Base-by-base conservation (phyloP, 2,888 invertebrate species). In the Globia sparganii region DNA sequence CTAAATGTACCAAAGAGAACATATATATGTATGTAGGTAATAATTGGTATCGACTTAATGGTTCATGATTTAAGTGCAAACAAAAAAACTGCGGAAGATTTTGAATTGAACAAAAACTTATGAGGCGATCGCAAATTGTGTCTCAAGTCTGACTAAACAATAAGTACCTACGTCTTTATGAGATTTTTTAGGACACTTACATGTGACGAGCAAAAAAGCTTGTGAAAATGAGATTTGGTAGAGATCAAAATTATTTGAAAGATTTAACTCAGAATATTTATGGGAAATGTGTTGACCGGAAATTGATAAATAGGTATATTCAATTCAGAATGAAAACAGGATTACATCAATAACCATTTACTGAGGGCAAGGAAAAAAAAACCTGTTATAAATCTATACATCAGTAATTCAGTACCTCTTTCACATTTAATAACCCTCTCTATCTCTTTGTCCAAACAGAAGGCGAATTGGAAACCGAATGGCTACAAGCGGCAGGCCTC, bases 391-490 rank as follows among this genome's bases (percentile, higher is more conserved):
- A 21, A 59, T 56, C 25, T 11, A 1, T n/a, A 61, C 18, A 28
- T 58, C 58, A 58, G 58, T 59, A 59, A 59, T 31, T 31, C 18
- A 61, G 21, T 34, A 61, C 13, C 11, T 11, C 2, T 34, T 13
- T 13, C 56, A 53, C 28, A 8, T 9, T 15, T 40, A 66, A 21
- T 66, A 72, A 69, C 21, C 1, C 0, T 25, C 13, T 53, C 59
- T 31, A 77, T 88, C 37, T 89, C 83, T 88, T 91, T 91, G 87
- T 89, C 80, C 56, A 2, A n/a, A 91, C 96, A 98, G 98, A 98
- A 94, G 98, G 98, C 84, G 98, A 98, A 93, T 97, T 97, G 90
- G 98, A 98, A 90, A 97, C 98, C 18, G 98, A 98, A 93, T 98
- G 98, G 97, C 96, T 98, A 69, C 97, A 97, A 80, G 97, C 98